Percentiles rank a stretch among this genome's conserved stretches.
Conservation (phyloP, 1,140 invertebrate species). For the Linepithema humile region DNA sequence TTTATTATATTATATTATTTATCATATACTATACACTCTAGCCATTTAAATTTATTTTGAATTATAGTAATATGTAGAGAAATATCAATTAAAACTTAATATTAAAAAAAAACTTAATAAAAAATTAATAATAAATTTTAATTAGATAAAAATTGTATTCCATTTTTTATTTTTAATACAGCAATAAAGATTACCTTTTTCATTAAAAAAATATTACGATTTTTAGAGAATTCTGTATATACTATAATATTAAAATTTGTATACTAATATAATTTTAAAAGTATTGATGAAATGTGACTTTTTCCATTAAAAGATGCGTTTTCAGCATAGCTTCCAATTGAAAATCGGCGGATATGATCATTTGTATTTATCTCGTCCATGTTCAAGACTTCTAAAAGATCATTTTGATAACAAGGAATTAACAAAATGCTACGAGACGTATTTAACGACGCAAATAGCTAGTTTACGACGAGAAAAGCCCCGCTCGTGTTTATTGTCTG, state of each 20-base stretch:
- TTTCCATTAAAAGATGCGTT: not conserved
- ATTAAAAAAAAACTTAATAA: not conserved
- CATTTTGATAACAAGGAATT: slow-evolving; percentile 26
- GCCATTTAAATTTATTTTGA: not conserved
- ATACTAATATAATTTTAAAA: not conserved
- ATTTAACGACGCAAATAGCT: slow-evolving; percentile 30
- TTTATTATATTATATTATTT: not conserved
- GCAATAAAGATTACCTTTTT: not conserved
- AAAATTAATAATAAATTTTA: not conserved
- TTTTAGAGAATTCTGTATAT: not conserved
- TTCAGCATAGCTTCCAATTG: not conserved
- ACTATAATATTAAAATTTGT: not conserved
- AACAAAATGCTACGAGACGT: not conserved
- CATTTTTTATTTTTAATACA: not conserved
- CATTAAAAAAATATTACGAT: not conserved
- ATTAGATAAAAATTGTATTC: not conserved
- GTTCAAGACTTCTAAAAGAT: not conserved
- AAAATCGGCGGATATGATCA: not conserved
- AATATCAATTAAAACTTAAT: not conserved
- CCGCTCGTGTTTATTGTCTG: slow-evolving; percentile 37
- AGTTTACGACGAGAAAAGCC: slow-evolving; percentile 26
- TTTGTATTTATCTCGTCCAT: not conserved
- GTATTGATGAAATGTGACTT: not conserved
- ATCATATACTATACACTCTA: too few species aligned
- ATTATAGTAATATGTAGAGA: not conserved